phyloP scores from a whole-genome alignment of 2,888 invertebrate genomes.

The Hyalella azteca region DNA sequence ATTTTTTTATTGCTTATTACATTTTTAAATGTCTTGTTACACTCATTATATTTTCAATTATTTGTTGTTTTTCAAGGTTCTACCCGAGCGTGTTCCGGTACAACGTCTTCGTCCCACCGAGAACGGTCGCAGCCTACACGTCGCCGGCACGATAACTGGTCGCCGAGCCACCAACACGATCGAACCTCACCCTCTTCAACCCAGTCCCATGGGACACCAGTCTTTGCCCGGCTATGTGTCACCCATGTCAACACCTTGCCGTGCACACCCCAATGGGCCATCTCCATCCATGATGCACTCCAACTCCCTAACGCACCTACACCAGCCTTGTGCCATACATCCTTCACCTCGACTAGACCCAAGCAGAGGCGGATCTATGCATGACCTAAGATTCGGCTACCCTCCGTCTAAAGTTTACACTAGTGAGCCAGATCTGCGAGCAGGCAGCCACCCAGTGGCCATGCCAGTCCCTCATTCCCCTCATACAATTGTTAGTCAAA shows the following conservation, averaged over 20 bases:
- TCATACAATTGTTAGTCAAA: constrained; percentile 61
- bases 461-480: constrained; percentile 33
- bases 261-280: background rate
- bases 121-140: constrained; percentile 81
- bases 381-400: constrained; percentile 3
- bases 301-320: constrained; percentile 36
- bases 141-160: constrained; percentile 82
- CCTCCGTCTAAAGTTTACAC: constrained; percentile 43
- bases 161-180: constrained; percentile 68
- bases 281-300: constrained; percentile 8
- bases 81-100: constrained; percentile 73
- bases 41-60: too few relatives aligned
- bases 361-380: background rate
- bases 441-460: constrained; percentile 24
- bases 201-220: background rate
- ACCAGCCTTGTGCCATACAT: constrained; percentile 22
- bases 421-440: constrained; percentile 56
- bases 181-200: background rate
- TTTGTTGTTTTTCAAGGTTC: constrained; percentile 65
- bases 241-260: constrained; percentile 18
- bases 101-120: constrained; percentile 75
- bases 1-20: too few relatives aligned
- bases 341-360: background rate
- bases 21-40: too few relatives aligned
- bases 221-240: background rate